Evolutionary conservation across 1,140 invertebrate species (phyloP), one percentile per base, ranked within the genome.

Genomic region (Atopsyche davidsoni): DNA sequence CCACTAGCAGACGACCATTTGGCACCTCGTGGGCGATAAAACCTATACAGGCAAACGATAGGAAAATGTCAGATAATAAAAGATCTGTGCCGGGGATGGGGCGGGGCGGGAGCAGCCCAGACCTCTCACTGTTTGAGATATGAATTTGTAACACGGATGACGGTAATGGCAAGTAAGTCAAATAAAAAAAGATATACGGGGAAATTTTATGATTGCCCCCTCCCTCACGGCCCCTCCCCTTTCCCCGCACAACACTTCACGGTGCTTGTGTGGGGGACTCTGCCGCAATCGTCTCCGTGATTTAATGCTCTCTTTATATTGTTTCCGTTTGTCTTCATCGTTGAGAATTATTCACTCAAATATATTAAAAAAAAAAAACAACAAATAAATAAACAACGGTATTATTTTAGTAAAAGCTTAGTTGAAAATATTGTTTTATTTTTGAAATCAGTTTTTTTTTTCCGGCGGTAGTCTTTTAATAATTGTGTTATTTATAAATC

Each of bases 71-170:
- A n/a, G n/a, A n/a, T n/a, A n/a, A n/a, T n/a, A n/a, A n/a, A n/a
- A n/a, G n/a, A n/a, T n/a, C n/a, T n/a, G 23, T n/a, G 2, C 23
- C 25, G 32, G 36, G 38, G 42, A 23, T 11, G 34, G 42, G 17
- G 4, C 13, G n/a, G 22, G 25, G 49, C 11, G 7, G 46, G 32
- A 11, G 21, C 18, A 31, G 47, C 10, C 18, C 3, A 22, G 52
- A 49, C 52, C 52, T 54, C 52, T 54, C 25, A 54, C 52, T 54
- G 52, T 54, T 54, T 51, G 53, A 55, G 47, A 55, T 55, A 55
- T 55, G 53, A 55, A 55, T 55, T 55, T 55, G 53, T 55, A 55
- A 55, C 53, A 41, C 41, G 53, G 47, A 51, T 55, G 53, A 55
- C 53, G 46, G 53, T 55, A 55, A 55, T 55, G 53, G 53, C 42